These are phyloP conservation scores for Heliocidaris tuberculata DNA, from an alignment of 35 echinoderm and acorn worm genomes.

Conservation along the genomic window DNA sequence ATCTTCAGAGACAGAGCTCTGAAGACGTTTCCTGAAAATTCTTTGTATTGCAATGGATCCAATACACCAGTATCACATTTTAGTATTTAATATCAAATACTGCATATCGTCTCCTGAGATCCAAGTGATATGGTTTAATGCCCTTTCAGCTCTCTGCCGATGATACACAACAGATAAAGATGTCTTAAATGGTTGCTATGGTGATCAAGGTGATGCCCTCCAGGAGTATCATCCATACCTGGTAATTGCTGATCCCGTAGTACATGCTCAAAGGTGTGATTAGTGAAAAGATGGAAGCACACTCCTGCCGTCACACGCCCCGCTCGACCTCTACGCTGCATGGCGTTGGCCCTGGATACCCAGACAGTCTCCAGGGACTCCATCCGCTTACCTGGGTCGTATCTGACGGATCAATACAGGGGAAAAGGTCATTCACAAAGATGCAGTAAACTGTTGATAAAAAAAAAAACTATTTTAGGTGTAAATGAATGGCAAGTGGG, in stretches of 20 bases:
- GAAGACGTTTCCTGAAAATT: no score
- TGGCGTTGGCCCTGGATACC: constrained; percentile 71
- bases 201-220: background rate
- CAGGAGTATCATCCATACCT: constrained; percentile 47
- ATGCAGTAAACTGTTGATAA: background rate
- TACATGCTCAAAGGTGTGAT: constrained; percentile 55
- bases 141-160: no score
- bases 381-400: constrained; percentile 73
- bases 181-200: no score
- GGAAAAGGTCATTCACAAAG: background rate
- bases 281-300: constrained; percentile 67
- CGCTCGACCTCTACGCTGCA: constrained; percentile 65
- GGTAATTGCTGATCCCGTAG: constrained; percentile 68
- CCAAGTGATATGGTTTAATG: no score
- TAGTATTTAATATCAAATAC: no score
- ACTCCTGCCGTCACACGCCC: constrained; percentile 66
- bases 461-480: no score
- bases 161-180: no score
- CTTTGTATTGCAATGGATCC: no score
- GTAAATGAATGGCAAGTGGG: background rate
- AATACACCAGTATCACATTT: no score
- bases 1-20: no score
- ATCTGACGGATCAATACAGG: constrained; percentile 39
- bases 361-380: constrained; percentile 70
- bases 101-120: no score